Evolutionary conservation across 2,113 vertebrate species (phyloP).

Genomic region (Cyprinodon brontotheroides): DNA sequence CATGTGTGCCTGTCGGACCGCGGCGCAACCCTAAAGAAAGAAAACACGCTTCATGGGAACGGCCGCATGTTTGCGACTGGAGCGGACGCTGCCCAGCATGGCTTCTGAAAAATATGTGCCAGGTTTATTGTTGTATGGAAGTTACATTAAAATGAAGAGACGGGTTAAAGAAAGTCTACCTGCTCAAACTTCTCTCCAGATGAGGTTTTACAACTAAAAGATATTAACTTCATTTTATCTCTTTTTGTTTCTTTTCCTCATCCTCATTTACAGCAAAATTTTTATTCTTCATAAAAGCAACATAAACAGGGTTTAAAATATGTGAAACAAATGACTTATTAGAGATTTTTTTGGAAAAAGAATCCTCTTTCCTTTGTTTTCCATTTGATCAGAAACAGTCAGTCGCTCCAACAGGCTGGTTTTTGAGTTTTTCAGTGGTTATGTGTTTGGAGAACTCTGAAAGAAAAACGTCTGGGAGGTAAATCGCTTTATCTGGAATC

Average conservation of each 20-base stretch:
- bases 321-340: neutral
- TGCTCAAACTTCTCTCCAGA: neutral
- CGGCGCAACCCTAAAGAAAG: neutral
- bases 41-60: neutral
- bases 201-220: neutral
- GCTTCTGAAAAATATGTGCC: neutral
- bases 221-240: neutral
- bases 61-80: neutral
- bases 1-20: neutral
- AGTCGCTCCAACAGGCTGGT: no score
- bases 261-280: no score
- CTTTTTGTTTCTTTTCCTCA: neutral
- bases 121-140: neutral
- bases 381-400: neutral
- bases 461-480: no score
- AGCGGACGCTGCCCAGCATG: neutral
- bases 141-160: neutral
- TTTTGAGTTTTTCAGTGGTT: no score
- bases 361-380: neutral
- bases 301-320: neutral
- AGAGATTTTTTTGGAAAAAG: no score
- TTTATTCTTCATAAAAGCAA: neutral
- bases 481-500: no score
- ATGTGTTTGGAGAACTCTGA: no score
- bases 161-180: no score